Evolutionary conservation across 2,888 invertebrate genomes (phyloP).

Genomic region (Ormyrus pomaceus): DNA sequence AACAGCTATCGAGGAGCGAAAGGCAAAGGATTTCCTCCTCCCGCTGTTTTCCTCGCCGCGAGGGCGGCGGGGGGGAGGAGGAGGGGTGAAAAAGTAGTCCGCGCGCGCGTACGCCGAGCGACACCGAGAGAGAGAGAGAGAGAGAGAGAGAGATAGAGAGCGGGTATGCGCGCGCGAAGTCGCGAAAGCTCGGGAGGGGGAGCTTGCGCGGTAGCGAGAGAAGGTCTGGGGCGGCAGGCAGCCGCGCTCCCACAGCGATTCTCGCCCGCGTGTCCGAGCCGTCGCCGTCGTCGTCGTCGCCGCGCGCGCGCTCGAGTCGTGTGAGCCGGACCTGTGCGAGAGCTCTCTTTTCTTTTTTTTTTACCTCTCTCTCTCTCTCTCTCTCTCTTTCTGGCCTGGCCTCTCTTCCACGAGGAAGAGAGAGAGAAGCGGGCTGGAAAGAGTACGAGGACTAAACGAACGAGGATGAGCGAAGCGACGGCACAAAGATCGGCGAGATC

Average conservation of each 20-base stretch:
- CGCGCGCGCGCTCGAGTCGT: neutral
- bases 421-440: neutral
- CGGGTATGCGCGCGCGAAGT: neutral
- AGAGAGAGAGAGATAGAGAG: conserved; percentile 22
- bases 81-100: conserved; percentile 28
- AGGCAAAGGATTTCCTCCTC: too few species aligned
- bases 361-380: neutral
- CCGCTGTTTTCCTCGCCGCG: neutral
- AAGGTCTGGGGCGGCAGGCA: conserved; percentile 3
- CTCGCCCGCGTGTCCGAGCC: conserved; percentile 67
- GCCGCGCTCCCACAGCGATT: conserved; percentile 70
- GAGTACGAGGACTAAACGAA: too few species aligned
- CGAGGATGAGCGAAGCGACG: too few species aligned
- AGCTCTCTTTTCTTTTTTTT: neutral
- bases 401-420: too few species aligned
- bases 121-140: neutral
- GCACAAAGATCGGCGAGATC: neutral
- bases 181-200: neutral
- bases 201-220: conserved; percentile 13
- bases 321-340: neutral
- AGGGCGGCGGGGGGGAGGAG: neutral
- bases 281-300: conserved; percentile 4
- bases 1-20: too few species aligned
- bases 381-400: neutral
- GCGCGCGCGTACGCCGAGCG: conserved; percentile 8